Evolutionary conservation across 2,113 vertebrate genomes (phyloP).

Genomic region (Brienomyrus longianalis): DNA sequence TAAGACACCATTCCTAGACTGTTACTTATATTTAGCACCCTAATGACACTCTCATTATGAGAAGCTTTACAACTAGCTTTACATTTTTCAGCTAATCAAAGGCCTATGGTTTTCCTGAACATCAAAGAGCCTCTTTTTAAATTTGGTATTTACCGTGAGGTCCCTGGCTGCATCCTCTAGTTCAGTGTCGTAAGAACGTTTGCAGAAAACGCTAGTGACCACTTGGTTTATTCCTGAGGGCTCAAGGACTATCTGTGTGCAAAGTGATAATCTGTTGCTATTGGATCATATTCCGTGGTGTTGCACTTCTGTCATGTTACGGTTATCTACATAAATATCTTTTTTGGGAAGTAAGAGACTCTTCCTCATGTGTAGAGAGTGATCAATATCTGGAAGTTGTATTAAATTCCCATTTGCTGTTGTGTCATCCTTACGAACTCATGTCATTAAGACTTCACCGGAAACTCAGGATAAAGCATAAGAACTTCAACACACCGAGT

Average conservation of each 20-base stretch:
- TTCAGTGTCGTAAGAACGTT: background rate
- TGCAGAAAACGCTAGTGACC: background rate
- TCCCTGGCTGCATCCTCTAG: background rate
- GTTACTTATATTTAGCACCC: background rate
- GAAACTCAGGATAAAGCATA: background rate
- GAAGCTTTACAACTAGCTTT: background rate
- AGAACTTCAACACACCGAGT: background rate
- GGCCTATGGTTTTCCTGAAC: background rate
- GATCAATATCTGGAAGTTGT: background rate
- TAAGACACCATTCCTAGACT: conserved; percentile 15
- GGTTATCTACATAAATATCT: background rate
- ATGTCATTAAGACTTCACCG: background rate
- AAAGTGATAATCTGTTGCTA: background rate
- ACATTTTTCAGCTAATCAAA: background rate
- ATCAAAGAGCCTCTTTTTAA: background rate
- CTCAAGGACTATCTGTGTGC: background rate
- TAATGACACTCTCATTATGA: conserved; percentile 8
- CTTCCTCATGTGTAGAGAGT: background rate
- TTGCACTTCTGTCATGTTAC: background rate
- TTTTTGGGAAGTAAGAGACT: background rate
- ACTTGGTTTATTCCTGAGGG: background rate
- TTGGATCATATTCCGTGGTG: background rate
- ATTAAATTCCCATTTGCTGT: background rate
- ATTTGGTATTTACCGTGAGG: background rate
- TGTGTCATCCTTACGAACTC: background rate